phyloP scores from a whole-genome alignment of 2,797 vertebrate species.

The Anguilla megastoma region DNA sequence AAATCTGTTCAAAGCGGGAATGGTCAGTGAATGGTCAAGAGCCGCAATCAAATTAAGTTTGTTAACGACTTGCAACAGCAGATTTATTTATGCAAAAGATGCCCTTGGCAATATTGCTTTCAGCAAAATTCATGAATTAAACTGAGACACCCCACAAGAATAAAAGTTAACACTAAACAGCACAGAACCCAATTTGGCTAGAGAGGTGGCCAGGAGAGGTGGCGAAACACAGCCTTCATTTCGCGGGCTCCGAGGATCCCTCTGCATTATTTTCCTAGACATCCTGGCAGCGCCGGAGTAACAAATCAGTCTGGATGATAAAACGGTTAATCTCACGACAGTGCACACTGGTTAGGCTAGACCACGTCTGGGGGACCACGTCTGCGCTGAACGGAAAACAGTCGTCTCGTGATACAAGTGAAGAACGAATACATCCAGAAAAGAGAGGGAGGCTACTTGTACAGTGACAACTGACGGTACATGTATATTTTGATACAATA shows the following conservation, averaged over 20 bases:
- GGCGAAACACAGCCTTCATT: neutral
- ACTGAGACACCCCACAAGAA: neutral
- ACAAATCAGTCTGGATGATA: neutral
- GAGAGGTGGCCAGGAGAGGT: neutral
- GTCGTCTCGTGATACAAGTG: neutral
- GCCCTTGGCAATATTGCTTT: neutral
- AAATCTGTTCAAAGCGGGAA: neutral
- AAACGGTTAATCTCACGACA: constrained; percentile 6
- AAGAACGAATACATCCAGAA: neutral
- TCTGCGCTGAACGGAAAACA: constrained; percentile 17
- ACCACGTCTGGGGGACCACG: constrained; percentile 12
- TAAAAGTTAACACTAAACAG: neutral
- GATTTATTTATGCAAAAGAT: neutral
- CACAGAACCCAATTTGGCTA: neutral
- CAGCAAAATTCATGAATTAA: neutral
- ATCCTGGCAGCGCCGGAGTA: neutral
- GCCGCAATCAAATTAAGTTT: neutral
- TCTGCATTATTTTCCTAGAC: constrained; percentile 14
- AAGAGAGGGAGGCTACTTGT: neutral
- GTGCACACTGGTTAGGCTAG: neutral
- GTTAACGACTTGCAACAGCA: neutral
- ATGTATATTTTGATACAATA: neutral
- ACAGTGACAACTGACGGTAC: constrained; percentile 14
- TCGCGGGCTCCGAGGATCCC: neutral
- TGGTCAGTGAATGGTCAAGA: neutral